Base-by-base conservation (phyloP, 2,888 invertebrate genomes). In the Gryllus longicercus region DNA sequence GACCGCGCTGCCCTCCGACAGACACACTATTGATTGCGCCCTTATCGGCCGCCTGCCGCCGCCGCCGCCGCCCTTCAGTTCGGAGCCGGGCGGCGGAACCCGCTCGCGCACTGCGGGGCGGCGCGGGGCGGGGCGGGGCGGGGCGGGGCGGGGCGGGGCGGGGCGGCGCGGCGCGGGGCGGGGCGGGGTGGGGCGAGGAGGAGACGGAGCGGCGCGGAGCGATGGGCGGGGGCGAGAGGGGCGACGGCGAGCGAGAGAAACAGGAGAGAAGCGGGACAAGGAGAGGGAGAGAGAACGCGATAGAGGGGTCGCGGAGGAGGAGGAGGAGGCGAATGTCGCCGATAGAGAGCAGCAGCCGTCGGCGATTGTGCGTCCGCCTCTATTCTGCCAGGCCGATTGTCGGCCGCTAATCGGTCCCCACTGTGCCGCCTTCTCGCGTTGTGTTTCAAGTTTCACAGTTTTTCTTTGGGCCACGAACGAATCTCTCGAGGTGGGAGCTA, bases 11-110 rank as follows among this genome's bases (percentile, higher is more conserved):
- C n/a, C 63, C 16, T n/a, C 16, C 63, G 63, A 63, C 63, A 63
- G 63, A 63, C 63, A n/a, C 63, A 63, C 63, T 63, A 63, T 63
- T 63, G 63, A 63, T 63, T 63, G n/a, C 63, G 63, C n/a, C n/a
- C 63, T 63, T 63, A 63, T 63, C 63, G 63, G 63, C 63, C 38
- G 63, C n/a, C 63, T 63, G 63, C 63, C 11, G 63, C 63, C n/a
- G 63, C 63, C 25, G 38, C 38, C 63, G 5, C 14, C 63, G 63
- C 63, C 63, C 63, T 63, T 63, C 63, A 63, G 63, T 63, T 63
- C 63, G 63, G 63, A 14, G 63, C 63, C 63, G 63, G 11, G 63
- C 63, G 63, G 16, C 63, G 63, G 63, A 63, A 63, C 63, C 14
- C 63, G 63, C 63, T 8, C 63, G 14, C 63, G 14, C 16, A 10